Percentiles rank a stretch among this genome's conserved stretches.
These are phyloP conservation scores for Synanthedon myopaeformis DNA, from an alignment of 2,888 invertebrate genomes.

Conservation along the genomic window DNA sequence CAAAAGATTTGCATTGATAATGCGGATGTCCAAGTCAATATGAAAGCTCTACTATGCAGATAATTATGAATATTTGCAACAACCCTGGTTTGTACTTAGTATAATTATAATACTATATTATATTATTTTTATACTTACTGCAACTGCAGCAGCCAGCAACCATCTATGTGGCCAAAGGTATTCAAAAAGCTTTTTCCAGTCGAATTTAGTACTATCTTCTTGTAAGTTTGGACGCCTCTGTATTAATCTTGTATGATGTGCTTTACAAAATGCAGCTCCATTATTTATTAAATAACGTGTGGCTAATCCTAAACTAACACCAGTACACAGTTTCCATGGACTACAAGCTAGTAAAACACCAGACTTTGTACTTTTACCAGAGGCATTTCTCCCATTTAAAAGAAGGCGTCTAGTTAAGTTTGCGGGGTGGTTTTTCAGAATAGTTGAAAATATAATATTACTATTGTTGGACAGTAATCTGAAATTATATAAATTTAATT, in stretches of 20 bases:
- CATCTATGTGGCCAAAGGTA: conserved; percentile 83
- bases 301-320: conserved; percentile 52
- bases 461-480: conserved; percentile 40
- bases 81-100: too few relatives aligned
- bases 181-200: conserved; percentile 80
- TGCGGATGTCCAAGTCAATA: too few relatives aligned
- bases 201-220: conserved; percentile 74
- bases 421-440: conserved; percentile 39
- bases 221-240: conserved; percentile 64
- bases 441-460: conserved; percentile 33
- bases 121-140: conserved; percentile 72
- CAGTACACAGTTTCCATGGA: conserved; percentile 59
- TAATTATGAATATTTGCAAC: too few relatives aligned
- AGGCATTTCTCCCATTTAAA: conserved; percentile 29
- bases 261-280: conserved; percentile 76
- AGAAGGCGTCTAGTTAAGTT: conserved; percentile 35
- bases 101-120: too few relatives aligned
- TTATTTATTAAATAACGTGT: conserved; percentile 42
- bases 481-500: conserved; percentile 17
- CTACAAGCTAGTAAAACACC: conserved; percentile 34
- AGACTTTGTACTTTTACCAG: conserved; percentile 34
- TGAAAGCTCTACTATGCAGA: too few relatives aligned
- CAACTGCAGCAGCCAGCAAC: conserved; percentile 81
- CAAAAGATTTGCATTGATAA: too few relatives aligned
- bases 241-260: conserved; percentile 63